Conservation (phyloP, 2,797 vertebrate genomes). For the Eulemur mongoz region DNA sequence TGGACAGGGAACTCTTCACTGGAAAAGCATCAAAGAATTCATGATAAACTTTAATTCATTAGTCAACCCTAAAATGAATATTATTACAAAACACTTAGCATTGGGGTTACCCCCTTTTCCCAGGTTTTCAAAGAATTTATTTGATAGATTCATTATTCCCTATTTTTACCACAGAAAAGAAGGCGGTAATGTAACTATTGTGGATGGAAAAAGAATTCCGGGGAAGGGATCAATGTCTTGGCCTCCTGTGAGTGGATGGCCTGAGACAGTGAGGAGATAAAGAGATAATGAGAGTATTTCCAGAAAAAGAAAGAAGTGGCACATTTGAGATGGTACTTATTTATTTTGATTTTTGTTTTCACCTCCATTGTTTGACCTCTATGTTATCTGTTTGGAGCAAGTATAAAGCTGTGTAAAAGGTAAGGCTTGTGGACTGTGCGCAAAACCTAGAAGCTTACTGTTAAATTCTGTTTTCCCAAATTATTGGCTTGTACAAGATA, state of each 20-base stretch:
- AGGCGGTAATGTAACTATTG: not conserved
- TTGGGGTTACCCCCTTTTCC: not conserved
- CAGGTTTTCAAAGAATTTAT: not conserved
- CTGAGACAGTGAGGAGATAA: not conserved
- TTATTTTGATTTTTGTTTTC: not conserved
- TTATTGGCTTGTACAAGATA: not conserved
- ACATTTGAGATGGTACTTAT: not conserved
- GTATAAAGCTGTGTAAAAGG: not conserved
- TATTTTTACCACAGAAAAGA: not conserved
- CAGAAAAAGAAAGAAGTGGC: not conserved
- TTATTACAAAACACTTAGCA: not conserved
- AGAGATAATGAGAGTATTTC: not conserved
- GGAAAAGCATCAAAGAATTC: not conserved
- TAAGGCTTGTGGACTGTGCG: not conserved
- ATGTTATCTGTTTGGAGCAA: not conserved
- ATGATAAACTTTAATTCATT: not conserved
- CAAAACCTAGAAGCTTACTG: not conserved
- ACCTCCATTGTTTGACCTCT: not conserved
- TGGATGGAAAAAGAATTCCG: not conserved
- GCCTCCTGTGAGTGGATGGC: not conserved
- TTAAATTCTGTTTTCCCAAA: not conserved
- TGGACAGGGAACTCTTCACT: not conserved
- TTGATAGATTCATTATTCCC: not conserved
- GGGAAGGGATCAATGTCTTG: rapidly evolving
- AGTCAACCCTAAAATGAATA: not conserved